Percentiles rank a stretch among this genome's conserved stretches.
These are phyloP conservation scores for Thymelicus acteon DNA, from an alignment of 2,888 invertebrate species.

Conservation along the genomic window DNA sequence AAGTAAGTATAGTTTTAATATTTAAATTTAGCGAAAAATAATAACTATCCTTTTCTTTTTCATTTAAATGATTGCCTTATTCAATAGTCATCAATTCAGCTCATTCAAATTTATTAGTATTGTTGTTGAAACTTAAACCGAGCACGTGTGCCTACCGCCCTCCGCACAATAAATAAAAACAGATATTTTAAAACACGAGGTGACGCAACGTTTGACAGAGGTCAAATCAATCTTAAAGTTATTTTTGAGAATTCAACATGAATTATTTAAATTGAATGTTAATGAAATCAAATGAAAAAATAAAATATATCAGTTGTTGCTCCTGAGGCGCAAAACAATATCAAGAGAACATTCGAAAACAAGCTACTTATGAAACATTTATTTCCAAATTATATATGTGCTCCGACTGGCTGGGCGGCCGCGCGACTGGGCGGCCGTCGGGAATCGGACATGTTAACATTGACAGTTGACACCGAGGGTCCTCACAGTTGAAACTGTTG, in stretches of 20 bases:
- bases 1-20: too few relatives aligned
- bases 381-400: conserved; percentile 25
- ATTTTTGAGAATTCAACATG: not conserved
- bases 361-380: conserved; percentile 14
- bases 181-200: not conserved
- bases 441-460: conserved; percentile 24
- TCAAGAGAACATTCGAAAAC: conserved; percentile 10
- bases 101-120: not conserved
- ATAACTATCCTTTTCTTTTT: too few relatives aligned
- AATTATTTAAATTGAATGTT: conserved; percentile 5
- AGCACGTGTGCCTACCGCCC: not conserved
- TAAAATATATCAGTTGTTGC: not conserved
- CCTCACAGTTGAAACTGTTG: not conserved
- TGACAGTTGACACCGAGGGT: conserved; percentile 29
- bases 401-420: not conserved
- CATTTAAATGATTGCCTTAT: too few relatives aligned
- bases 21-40: too few relatives aligned
- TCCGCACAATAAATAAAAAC: not conserved
- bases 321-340: not conserved
- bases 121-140: not conserved
- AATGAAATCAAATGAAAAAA: not conserved
- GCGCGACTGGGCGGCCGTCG: too few relatives aligned
- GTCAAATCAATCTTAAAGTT: conserved; percentile 5
- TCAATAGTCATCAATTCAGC: too few relatives aligned
- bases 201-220: not conserved